Evolutionary conservation across 2,888 invertebrate species (phyloP).

Genomic region (Linnaemya vulpina): DNA sequence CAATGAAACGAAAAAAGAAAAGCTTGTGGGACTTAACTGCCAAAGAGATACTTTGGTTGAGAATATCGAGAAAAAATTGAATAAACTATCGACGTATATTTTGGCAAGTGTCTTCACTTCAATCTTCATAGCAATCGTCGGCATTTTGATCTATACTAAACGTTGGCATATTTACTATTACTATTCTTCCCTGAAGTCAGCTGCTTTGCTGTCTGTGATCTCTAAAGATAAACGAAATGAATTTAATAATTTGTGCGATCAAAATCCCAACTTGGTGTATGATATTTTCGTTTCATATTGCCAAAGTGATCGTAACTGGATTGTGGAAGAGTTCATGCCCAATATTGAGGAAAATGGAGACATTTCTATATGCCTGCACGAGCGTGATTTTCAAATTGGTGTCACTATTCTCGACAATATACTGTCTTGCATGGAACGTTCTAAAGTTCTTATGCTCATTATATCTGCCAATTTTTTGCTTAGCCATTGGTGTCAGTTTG

Average conservation of each 20-base stretch:
- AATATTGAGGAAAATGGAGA: constrained; percentile 85
- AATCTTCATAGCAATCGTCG: constrained; percentile 72
- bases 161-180: constrained; percentile 85
- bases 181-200: constrained; percentile 85
- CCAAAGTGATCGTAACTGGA: constrained; percentile 86
- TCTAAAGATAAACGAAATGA: constrained; percentile 82
- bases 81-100: constrained; percentile 73
- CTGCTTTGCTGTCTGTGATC: constrained; percentile 84
- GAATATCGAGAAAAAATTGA: constrained; percentile 72
- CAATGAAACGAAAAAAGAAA: constrained; percentile 78
- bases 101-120: constrained; percentile 73
- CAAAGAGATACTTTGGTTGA: constrained; percentile 67
- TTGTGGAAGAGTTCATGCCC: constrained; percentile 86
- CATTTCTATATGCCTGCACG: constrained; percentile 87
- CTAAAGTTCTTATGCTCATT: constrained; percentile 86
- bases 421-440: constrained; percentile 87
- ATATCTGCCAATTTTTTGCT: constrained; percentile 86
- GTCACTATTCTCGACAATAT: constrained; percentile 88
- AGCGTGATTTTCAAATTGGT: constrained; percentile 89
- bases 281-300: constrained; percentile 89
- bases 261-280: constrained; percentile 83
- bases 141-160: constrained; percentile 83
- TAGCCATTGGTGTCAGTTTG: constrained; percentile 90
- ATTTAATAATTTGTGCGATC: constrained; percentile 75
- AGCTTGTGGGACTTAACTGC: constrained; percentile 76